Base-by-base conservation (phyloP, 2,888 invertebrate species). In the Habrosyne pyritoides region DNA sequence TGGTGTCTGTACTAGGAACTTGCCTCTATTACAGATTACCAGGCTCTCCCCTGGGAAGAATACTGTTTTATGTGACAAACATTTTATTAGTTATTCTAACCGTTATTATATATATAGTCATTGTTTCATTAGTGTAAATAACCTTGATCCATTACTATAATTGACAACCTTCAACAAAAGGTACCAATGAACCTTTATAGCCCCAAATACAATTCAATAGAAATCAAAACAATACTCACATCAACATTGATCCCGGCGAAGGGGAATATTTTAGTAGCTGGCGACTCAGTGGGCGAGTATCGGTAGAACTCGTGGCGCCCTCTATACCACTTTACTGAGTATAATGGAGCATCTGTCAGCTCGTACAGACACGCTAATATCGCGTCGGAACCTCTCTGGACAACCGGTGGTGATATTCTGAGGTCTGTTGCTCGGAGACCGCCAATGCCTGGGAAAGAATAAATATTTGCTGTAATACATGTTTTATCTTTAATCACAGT, bases 321-420 rank as follows among this genome's bases (percentile, higher is more conserved):
- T 66, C 95, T 92, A 83, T 95, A 95, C 94, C 95, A 95, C 81
- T 95, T 95, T 60, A 95, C 95, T 49, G 95, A 94, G 83, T 95
- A 95, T 10, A 95, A 87, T 0, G 94, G 94, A 10, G 95, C 95
- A n/a, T 94, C 94, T 5, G 94, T 94, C 65, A 95, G 85, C 77
- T 94, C 94, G 80, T 95, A 95, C 33, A 93, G 84, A 70, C 95
- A 95, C 30, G 93, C 93, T 24, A 95, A 79, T 0, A 87, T 91
- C 18, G 94, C 94, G 63, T 94, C 94, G 21, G 94, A 93, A 0
- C 94, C 94, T 24, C 94, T 83, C 65, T 94, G 93, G 14, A 94
- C 94, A 12, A 94, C 94, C 30, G 94, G 93, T 0, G 94, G 94
- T 8, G 94, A 93, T 80, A 94, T 94, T 69, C 93, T 86, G 48